Conservation (phyloP, 2,797 vertebrate genomes). For the Sebastes goodei region DNA sequence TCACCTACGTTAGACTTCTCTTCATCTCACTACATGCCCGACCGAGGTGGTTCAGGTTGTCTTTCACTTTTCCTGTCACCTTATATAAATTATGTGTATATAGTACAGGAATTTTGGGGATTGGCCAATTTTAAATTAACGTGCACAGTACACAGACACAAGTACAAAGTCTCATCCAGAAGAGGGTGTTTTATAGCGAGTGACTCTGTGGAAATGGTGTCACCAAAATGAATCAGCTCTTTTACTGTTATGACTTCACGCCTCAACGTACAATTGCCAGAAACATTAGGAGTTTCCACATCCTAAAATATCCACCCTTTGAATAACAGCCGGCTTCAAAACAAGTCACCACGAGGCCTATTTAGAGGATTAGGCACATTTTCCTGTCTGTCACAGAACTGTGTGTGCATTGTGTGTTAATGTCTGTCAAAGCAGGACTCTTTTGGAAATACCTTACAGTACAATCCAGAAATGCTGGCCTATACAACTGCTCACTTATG, state of each 20-base stretch:
- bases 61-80: slow-evolving; percentile 9
- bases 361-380: not conserved
- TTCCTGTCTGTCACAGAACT: not conserved
- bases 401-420: not conserved
- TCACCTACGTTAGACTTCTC: not conserved
- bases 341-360: not conserved
- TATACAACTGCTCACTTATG: not conserved
- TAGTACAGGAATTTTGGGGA: not conserved
- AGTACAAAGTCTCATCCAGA: not conserved
- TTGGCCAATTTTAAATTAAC: not conserved
- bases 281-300: slow-evolving; percentile 31
- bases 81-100: not conserved
- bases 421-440: not conserved
- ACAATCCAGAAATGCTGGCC: not conserved
- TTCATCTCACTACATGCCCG: not conserved
- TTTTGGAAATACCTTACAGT: not conserved
- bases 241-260: slow-evolving; percentile 25
- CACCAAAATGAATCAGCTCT: slow-evolving; percentile 1
- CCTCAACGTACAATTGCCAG: slow-evolving; percentile 7
- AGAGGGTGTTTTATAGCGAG: slow-evolving; percentile 11
- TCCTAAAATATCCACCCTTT: slow-evolving; percentile 32
- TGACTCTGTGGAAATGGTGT: slow-evolving; percentile 14
- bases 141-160: not conserved
- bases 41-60: not conserved
- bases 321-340: slow-evolving; percentile 8